phyloP scores from a whole-genome alignment of 2,113 vertebrate species.

The Xenopus laevis region DNA sequence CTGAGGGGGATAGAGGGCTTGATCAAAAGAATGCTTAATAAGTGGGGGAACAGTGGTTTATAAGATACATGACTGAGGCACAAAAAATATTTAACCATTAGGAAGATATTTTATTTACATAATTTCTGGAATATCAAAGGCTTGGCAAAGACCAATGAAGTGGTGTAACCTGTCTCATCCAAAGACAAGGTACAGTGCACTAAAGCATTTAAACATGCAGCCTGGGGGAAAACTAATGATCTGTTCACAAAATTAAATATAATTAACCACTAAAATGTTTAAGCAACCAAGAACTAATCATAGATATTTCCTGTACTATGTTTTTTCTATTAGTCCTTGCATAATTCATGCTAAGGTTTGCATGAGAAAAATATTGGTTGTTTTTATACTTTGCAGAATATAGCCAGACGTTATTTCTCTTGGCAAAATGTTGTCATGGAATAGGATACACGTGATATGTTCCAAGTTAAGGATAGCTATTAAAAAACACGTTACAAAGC shows the following conservation, averaged over 20 bases:
- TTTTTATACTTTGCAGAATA: not conserved
- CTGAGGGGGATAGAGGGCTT: constrained; percentile 49
- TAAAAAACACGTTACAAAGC: not conserved
- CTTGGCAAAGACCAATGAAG: constrained; percentile 29
- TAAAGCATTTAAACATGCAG: not conserved
- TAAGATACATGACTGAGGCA: constrained; percentile 26
- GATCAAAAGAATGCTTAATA: constrained; percentile 50
- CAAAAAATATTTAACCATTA: constrained; percentile 28
- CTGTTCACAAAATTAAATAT: constrained; percentile 12
- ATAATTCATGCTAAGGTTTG: not conserved
- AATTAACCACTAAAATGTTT: constrained; percentile 7
- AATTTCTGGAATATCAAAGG: constrained; percentile 19
- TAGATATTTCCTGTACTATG: not conserved
- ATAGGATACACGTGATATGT: not conserved
- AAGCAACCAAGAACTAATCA: constrained; percentile 2
- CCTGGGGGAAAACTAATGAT: not conserved
- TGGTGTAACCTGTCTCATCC: constrained; percentile 17
- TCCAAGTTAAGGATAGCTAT: not conserved
- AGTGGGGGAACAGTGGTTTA: constrained; percentile 44
- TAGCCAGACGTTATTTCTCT: constrained; percentile 7
- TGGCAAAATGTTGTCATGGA: not conserved
- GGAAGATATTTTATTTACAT: constrained; percentile 34
- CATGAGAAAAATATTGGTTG: not conserved
- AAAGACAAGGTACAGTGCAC: constrained; percentile 14
- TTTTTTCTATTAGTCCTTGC: not conserved